phyloP scores from a whole-genome alignment of 2,797 vertebrate genomes.

The Craterocephalus amniculus region DNA sequence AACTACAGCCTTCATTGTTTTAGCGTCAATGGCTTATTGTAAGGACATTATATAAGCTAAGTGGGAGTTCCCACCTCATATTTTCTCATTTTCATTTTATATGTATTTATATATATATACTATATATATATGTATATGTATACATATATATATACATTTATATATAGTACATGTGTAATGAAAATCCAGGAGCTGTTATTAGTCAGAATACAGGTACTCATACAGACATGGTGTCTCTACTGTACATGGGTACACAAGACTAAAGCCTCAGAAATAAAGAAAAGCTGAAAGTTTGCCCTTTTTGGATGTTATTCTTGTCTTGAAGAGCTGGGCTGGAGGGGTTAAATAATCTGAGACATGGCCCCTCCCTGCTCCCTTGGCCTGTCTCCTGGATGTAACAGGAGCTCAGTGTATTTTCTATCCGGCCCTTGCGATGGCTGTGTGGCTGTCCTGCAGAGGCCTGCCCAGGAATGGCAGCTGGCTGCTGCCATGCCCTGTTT shows the following conservation, averaged over 20 bases:
- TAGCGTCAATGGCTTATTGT: background rate
- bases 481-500: background rate
- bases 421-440: constrained; percentile 63
- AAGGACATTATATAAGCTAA: background rate
- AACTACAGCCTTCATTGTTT: background rate
- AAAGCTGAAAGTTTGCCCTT: too few species aligned
- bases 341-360: constrained; percentile 42
- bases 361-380: constrained; percentile 56
- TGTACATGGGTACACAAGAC: background rate
- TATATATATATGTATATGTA: too few species aligned
- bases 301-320: background rate
- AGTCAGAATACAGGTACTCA: background rate
- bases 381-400: constrained; percentile 24
- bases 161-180: background rate
- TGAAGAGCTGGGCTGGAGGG: constrained; percentile 8
- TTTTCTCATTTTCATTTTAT: background rate
- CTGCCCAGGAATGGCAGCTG: constrained; percentile 9
- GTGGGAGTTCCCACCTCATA: background rate
- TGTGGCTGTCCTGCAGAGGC: constrained; percentile 24
- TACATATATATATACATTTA: too few species aligned
- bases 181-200: background rate
- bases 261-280: background rate
- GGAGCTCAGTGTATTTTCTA: constrained; percentile 15
- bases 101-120: background rate
- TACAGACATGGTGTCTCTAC: background rate